phyloP scores from a whole-genome alignment of 2,888 invertebrate species.

The Aphelenchoides bicaudatus region DNA sequence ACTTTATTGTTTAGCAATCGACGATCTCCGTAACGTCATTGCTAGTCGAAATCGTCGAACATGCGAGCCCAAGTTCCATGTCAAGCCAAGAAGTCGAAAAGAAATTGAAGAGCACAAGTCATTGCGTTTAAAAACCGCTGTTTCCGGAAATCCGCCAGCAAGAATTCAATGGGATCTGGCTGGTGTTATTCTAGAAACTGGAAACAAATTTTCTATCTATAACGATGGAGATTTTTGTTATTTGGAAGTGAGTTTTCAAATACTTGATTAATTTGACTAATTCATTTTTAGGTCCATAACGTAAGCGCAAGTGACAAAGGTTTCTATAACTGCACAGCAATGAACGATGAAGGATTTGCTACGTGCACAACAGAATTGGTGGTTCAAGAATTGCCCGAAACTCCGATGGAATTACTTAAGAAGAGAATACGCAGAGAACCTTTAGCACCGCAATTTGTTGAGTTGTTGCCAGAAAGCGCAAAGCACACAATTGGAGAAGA shows the following conservation, averaged over 20 bases:
- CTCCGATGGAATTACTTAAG: slow-evolving; percentile 33
- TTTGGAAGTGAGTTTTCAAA: slow-evolving; percentile 47
- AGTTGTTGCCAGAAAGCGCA: slow-evolving; percentile 51
- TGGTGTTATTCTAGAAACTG: slow-evolving; percentile 58
- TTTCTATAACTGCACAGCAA: slow-evolving; percentile 60
- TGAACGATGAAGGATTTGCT: slow-evolving; percentile 56
- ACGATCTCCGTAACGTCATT: slow-evolving; percentile 54
- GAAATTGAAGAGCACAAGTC: slow-evolving; percentile 57
- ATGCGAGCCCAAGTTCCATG: slow-evolving; percentile 58
- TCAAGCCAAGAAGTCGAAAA: slow-evolving; percentile 53
- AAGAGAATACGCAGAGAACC: slow-evolving; percentile 40
- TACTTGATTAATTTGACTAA: not conserved
- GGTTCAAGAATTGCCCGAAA: slow-evolving; percentile 35
- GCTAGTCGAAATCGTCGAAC: slow-evolving; percentile 39
- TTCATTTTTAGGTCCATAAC: slow-evolving; percentile 47
- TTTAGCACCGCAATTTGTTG: slow-evolving; percentile 50
- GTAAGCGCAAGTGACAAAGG: slow-evolving; percentile 51
- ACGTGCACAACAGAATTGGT: slow-evolving; percentile 56
- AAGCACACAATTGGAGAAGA: slow-evolving; percentile 45
- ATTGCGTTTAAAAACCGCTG: slow-evolving; percentile 56
- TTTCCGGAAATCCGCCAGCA: slow-evolving; percentile 56
- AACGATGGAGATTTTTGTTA: slow-evolving; percentile 61
- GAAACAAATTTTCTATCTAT: slow-evolving; percentile 60
- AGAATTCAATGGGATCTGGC: slow-evolving; percentile 56
- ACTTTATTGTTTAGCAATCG: slow-evolving; percentile 31